Evolutionary conservation across 2,888 invertebrate genomes (phyloP).

Genomic region (Ametastegia equiseti): DNA sequence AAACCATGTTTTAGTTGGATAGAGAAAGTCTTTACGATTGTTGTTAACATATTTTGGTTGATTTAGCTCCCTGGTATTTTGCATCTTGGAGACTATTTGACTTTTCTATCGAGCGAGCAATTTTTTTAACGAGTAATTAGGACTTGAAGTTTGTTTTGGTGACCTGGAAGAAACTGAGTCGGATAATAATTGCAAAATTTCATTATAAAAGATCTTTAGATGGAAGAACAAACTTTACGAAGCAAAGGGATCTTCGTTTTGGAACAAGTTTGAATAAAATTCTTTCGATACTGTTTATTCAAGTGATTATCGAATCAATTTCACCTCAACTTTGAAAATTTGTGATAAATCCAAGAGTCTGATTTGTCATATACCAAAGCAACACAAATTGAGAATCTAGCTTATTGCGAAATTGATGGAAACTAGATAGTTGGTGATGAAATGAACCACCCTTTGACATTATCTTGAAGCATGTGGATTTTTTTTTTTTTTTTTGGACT

Average conservation of each 20-base stretch:
- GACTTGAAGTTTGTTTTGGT: background rate
- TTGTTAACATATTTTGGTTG: background rate
- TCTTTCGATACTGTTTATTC: background rate
- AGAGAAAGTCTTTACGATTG: background rate
- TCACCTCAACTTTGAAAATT: no score
- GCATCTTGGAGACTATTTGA: background rate
- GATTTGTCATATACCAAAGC: background rate
- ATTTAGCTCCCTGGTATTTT: background rate
- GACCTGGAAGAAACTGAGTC: background rate
- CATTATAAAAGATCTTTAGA: background rate
- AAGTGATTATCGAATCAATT: background rate
- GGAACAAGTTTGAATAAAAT: background rate
- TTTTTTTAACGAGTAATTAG: background rate
- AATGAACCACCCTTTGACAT: background rate
- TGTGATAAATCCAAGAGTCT: no score
- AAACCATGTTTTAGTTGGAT: background rate
- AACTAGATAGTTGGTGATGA: background rate
- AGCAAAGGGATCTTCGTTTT: background rate
- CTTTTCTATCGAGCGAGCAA: background rate
- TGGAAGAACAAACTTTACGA: background rate
- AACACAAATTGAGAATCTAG: background rate
- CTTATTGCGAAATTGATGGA: background rate
- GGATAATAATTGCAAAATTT: background rate
- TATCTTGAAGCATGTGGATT: background rate
- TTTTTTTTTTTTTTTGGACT: background rate